These are phyloP conservation scores for Poecilia wingei DNA, from an alignment of 2,797 vertebrate species.

Conservation along the genomic window DNA sequence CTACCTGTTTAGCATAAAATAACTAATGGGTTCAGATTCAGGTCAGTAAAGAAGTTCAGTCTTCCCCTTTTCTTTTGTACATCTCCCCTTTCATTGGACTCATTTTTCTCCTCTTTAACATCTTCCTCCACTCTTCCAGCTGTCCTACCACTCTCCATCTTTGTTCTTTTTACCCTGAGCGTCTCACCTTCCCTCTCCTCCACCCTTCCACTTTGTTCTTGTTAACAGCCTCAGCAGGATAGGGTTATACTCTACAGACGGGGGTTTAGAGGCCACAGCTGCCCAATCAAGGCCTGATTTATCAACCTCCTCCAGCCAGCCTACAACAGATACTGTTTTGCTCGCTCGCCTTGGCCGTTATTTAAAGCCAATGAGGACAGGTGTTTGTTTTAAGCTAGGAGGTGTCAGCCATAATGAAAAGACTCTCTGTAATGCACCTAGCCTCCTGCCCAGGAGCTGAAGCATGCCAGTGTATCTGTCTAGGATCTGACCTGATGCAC, in stretches of 20 bases:
- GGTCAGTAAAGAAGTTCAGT: background rate
- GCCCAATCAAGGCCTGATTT: constrained; percentile 78
- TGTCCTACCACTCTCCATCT: constrained; percentile 12
- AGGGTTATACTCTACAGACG: constrained; percentile 66
- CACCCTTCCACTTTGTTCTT: constrained; percentile 57
- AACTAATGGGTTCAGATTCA: background rate
- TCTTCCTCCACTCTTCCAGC: constrained; percentile 4
- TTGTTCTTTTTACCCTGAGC: background rate
- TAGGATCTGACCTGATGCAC: constrained; percentile 37
- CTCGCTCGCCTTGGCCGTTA: constrained; percentile 63
- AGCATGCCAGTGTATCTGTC: constrained; percentile 57
- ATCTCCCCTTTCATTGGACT: background rate
- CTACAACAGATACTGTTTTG: constrained; percentile 66
- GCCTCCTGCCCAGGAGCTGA: constrained; percentile 51
- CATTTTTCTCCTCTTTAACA: constrained; percentile 1
- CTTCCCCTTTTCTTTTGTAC: background rate
- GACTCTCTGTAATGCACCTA: constrained; percentile 63
- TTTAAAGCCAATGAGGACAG: constrained; percentile 62
- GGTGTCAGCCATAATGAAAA: constrained; percentile 73
- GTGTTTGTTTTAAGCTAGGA: constrained; percentile 71
- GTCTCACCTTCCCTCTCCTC: constrained; percentile 17
- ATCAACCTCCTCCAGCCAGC: constrained; percentile 67
- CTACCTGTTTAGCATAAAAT: constrained; percentile 28
- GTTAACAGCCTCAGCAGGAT: constrained; percentile 67
- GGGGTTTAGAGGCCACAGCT: constrained; percentile 73